Conservation (phyloP, 2,113 vertebrate genomes). For the Callorhinus ursinus region DNA sequence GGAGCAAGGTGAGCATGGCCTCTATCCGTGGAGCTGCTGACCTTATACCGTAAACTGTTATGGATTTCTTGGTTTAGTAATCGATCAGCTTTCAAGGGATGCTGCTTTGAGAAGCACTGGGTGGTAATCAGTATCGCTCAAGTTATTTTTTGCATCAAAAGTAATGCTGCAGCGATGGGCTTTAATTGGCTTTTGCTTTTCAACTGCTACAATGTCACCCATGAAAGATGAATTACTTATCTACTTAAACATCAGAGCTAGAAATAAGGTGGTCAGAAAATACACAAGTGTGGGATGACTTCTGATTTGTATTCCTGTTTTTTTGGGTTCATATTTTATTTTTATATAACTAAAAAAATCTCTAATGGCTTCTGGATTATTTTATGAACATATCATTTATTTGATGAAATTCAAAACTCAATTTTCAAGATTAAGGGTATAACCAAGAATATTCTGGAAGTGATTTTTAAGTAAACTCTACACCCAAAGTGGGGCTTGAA, state of each 20-base stretch:
- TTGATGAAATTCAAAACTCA: neutral
- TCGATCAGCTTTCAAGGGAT: neutral
- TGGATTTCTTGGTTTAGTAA: neutral
- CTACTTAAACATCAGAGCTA: neutral
- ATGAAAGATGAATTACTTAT: neutral
- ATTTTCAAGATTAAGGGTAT: constrained; percentile 4
- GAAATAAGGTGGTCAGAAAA: neutral
- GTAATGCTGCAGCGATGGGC: neutral
- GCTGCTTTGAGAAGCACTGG: neutral
- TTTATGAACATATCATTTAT: neutral
- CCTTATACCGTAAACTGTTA: neutral
- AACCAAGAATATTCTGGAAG: neutral
- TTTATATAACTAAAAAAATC: neutral
- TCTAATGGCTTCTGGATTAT: neutral
- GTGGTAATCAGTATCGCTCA: neutral
- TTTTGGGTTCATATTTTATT: neutral
- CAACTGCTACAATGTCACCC: neutral
- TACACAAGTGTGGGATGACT: neutral
- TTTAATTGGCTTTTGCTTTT: neutral
- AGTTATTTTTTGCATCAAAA: neutral
- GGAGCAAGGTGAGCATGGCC: neutral
- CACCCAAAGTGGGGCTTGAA: neutral
- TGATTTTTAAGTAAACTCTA: neutral
- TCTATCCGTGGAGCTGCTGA: neutral
- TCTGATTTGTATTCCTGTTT: neutral